phyloP scores from a whole-genome alignment of 2,888 invertebrate species.

The Latrodectus hesperus region DNA sequence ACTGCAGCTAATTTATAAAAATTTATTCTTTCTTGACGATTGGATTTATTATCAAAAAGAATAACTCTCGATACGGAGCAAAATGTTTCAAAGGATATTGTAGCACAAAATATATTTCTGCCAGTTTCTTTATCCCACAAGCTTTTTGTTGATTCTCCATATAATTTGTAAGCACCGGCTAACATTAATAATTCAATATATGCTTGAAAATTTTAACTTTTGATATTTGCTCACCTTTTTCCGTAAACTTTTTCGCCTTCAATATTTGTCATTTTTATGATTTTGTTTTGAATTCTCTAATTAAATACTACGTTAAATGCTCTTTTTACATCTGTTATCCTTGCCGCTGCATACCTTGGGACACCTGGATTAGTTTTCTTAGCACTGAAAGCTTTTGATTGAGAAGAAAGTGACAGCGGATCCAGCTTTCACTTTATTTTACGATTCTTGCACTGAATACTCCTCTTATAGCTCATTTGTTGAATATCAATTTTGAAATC shows the following conservation, averaged over 20 bases:
- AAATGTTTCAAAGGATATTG: slow-evolving; percentile 1
- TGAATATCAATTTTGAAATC: background rate
- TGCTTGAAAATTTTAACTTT: too few relatives aligned
- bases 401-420: slow-evolving; percentile 7
- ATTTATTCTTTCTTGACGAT: too few relatives aligned
- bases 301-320: too few relatives aligned
- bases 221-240: too few relatives aligned
- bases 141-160: slow-evolving; percentile 7
- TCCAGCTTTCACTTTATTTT: slow-evolving; percentile 11
- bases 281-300: too few relatives aligned
- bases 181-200: too few relatives aligned
- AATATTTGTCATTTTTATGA: too few relatives aligned
- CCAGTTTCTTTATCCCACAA: slow-evolving; percentile 15
- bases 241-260: too few relatives aligned
- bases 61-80: background rate
- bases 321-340: background rate
- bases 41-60: background rate
- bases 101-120: slow-evolving; percentile 16
- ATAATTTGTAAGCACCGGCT: too few relatives aligned
- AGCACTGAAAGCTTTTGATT: slow-evolving; percentile 10
- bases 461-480: background rate
- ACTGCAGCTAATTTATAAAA: background rate
- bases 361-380: slow-evolving; percentile 28
- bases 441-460: slow-evolving; percentile 19
- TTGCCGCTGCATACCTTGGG: slow-evolving; percentile 20